Conservation (phyloP, 2,797 vertebrate species). For the Phalanger gymnotis region DNA sequence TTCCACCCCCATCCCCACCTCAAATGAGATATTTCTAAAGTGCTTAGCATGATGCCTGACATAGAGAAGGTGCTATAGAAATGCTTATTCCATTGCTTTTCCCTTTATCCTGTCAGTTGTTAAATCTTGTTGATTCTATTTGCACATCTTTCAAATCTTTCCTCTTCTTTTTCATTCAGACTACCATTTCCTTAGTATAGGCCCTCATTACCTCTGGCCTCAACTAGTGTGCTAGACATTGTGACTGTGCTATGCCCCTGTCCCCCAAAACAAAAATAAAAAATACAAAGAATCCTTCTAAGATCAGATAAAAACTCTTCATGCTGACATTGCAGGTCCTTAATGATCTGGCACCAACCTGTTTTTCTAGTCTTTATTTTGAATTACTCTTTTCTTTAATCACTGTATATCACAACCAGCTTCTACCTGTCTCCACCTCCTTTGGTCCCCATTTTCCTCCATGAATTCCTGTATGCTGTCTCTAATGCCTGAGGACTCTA, state of each 20-base stretch:
- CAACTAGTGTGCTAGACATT: background rate
- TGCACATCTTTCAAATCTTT: background rate
- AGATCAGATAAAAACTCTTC: background rate
- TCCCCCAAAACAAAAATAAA: background rate
- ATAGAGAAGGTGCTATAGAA: background rate
- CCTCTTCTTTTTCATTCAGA: background rate
- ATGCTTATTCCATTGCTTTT: background rate
- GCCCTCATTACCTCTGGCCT: background rate
- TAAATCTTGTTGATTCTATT: background rate
- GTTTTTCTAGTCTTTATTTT: constrained; percentile 27
- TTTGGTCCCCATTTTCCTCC: background rate
- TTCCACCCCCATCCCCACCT: background rate
- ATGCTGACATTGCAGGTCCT: background rate
- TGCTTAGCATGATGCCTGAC: background rate
- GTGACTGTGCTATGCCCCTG: background rate
- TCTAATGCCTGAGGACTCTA: background rate
- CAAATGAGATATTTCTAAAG: background rate
- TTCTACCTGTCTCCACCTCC: background rate
- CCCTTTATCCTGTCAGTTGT: background rate
- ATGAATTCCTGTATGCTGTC: background rate
- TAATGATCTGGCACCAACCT: background rate
- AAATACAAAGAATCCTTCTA: background rate
- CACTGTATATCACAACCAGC: background rate
- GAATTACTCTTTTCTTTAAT: constrained; percentile 15
- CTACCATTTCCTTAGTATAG: background rate